Base-by-base conservation (phyloP, 2,797 vertebrate genomes). In the Rhinogobio ventralis region DNA sequence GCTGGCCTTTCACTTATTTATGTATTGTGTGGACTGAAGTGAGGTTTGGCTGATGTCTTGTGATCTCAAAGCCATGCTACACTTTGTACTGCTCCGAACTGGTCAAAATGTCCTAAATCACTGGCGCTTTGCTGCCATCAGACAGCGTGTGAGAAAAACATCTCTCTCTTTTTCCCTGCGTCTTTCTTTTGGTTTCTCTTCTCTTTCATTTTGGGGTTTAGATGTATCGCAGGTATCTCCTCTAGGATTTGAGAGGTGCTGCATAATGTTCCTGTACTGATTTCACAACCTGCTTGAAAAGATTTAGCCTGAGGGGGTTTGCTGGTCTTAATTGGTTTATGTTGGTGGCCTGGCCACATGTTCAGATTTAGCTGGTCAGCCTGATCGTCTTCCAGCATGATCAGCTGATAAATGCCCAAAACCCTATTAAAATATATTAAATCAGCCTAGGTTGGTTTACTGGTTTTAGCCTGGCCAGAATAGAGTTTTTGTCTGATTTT, bases 1-100 rank as follows among this genome's bases (percentile, higher is more conserved):
- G 60, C 67, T 80, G 79, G 82, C 81, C 71, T 89, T 89, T 87
- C 82, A 89, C 86, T 89, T 89, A 88, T 89, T 89, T 85, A 87
- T 88, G 83, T 86, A 86, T 85, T 88, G 86, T 85, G 79, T 83
- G 82, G 79, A 85, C 64, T 87, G 86, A 86, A 87, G 88, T 62
- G 82, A 87, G 62, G 60, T 81, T 84, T 42, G 76, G 82, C 69
- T 87, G 84, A 84, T 87, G 85, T 81, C 84, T 87, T 82, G 85
- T 89, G 85, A 89, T 87, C 86, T 85, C 64, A 85, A 79, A 89
- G 82, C 79, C n/a, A 74, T 74, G 79, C 36, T 82, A 28, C 36
- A 86, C 86, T 84, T 89, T 89, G 86, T 87, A 87, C 73, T 84
- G 81, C 46, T 79, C 79, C 82, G 23, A 79, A 80, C 81, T 86